Evolutionary conservation across 2,113 vertebrate genomes (phyloP), one percentile per base, ranked within the genome.

Genomic region (Leptobrachium leishanense): DNA sequence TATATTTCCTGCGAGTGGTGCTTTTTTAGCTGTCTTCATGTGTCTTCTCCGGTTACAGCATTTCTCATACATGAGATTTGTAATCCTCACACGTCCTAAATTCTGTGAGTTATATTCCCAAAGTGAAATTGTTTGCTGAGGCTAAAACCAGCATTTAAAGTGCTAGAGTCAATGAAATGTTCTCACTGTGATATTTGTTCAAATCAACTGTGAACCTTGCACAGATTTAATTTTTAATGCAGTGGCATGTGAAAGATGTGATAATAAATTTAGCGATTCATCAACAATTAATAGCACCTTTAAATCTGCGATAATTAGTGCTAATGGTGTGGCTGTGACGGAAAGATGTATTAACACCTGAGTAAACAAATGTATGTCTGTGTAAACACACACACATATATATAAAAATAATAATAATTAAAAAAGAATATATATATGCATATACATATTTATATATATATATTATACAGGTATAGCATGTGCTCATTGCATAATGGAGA

Each of bases 21-120:
- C 31, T 54, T n/a, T 2, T 55, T 13, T 43, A 1, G n/a, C 63
- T 41, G 15, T 68, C 53, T 76, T 5, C 41, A 43, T 43, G 13
- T 43, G 15, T 68, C 40, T 66, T 43, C 39, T 7, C 15, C n/a
- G 53, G 43, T 57, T 43, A 13, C 41, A 5, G 5, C 6, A 43
- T 44, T 68, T 77, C 65, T 55, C 46, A 57, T 50, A 41, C 66
- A 54, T 9, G 46, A 44, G 12, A 40, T 77, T 59, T 69, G 55
- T 68, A 68, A 69, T 77, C 67, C 40, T 71, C 31, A 68, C 76
- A 77, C 54, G 43, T 77, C 55, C 68, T 43, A 50, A 59, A 70
- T 59, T 77, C 12, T 54, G 5, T 54, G 76, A 77, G 43, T 50
- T 13, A 53, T 77, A 77, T 70, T 70, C 76, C 67, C 76, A 77